Conservation (phyloP, 2,888 invertebrate species). For the Hymenopus coronatus region DNA sequence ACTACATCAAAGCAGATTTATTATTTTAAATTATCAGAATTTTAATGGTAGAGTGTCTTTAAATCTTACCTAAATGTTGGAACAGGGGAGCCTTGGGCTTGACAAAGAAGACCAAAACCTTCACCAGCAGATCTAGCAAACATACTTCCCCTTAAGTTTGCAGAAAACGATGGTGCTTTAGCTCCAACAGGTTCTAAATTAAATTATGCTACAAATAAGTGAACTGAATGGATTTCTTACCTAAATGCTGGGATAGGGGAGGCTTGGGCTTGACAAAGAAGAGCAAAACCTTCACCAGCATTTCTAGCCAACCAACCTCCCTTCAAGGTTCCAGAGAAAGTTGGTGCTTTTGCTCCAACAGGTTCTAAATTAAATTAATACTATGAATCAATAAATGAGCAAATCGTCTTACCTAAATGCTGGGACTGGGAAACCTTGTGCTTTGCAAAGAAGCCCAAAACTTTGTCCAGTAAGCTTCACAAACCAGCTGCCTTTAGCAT, state of each 20-base stretch:
- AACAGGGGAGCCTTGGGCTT: conserved; percentile 67
- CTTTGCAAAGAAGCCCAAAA: conserved; percentile 51
- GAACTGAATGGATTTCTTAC: conserved; percentile 48
- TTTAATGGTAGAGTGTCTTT: conserved; percentile 2
- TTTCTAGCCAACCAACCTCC: conserved; percentile 53
- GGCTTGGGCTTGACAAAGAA: conserved; percentile 62
- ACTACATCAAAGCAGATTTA: neutral
- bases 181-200: conserved; percentile 61
- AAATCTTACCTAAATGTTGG: conserved; percentile 54
- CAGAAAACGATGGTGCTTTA: conserved; percentile 65
- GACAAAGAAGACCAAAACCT: conserved; percentile 49
- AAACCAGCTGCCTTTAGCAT: conserved; percentile 66
- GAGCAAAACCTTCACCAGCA: conserved; percentile 49
- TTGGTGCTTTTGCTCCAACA: conserved; percentile 60
- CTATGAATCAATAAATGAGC: neutral
- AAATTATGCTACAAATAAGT: neutral
- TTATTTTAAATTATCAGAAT: too few relatives aligned
- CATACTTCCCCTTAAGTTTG: conserved; percentile 64
- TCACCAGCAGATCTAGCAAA: conserved; percentile 62
- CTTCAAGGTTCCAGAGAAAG: conserved; percentile 55
- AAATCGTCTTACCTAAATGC: conserved; percentile 59
- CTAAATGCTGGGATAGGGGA: conserved; percentile 68
- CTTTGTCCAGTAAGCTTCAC: conserved; percentile 59
- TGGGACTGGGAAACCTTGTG: conserved; percentile 69
- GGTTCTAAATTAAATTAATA: conserved; percentile 52